Base-by-base conservation (phyloP, 2,113 vertebrate genomes). In the Zosterops lateralis region DNA sequence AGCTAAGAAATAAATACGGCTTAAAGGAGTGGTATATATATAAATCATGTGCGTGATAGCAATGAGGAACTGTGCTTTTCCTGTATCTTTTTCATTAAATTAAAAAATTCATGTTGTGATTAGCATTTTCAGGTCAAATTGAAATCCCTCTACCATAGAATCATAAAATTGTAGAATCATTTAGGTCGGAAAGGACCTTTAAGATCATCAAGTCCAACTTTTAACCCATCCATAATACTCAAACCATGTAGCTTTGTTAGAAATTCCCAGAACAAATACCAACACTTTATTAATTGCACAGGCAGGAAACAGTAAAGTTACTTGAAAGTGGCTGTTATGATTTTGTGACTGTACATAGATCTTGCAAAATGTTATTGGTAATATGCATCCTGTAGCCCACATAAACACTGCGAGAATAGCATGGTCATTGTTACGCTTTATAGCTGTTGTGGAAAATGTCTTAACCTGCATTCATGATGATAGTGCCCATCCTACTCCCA, bases 261-360 rank as follows among this genome's bases (percentile, higher is more conserved):
- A 80, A 86, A 70, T 71, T 84, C 78, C 95, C 93, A 66, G 77
- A 80, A 86, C 68, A 80, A 90, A 62, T 50, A 56, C 15, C 3
- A 68, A 96, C 84, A 62, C 44, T 88, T 89, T 58, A 84, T 84
- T 86, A 84, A 93, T 47, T 87, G 79, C 93, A 70, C 78, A 94
- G 95, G 95, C 90, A 91, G 91, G 84, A 93, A 95, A 58, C 61
- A 87, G 89, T 90, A 65, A 94, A 89, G 88, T 91, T 94, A 89
- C 92, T 78, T 91, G 95, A 80, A 83, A 85, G 85, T 53, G 89
- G 91, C 88, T 96, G 64, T 96, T 91, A 67, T 31, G 88, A 89
- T 92, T 96, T 95, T 92, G 96, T 95, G 91, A 95, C 90, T 97
- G 96, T 97, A 97, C 95, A 96, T 97, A 97, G 90, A 91, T 45